Base-by-base conservation (phyloP, 2,113 vertebrate species). In the Poeciliopsis prolifica region DNA sequence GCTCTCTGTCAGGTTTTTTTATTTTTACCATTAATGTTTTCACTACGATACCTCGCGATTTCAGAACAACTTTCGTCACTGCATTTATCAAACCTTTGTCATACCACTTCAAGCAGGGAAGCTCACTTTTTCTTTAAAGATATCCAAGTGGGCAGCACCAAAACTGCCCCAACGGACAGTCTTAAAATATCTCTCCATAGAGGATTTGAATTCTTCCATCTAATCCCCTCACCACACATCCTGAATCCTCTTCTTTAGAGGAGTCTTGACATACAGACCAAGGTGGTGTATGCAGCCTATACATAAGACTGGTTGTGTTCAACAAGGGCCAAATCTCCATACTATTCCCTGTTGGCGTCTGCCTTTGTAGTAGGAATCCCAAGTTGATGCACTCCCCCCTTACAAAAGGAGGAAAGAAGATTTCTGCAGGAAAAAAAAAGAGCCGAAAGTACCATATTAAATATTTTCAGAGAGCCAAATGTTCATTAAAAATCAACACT, bases 401-500 rank as follows among this genome's bases (percentile, higher is more conserved):
- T 67, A 5, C n/a, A 48, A 63, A 37, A 28, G n/a, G 33, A 11
- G 7, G 9, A 37, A 48, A 48, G 44, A 48, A 44, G 35, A 65
- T n/a, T 58, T 58, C 22, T 58, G 51, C 24, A 54, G 15, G 14
- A 10, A 19, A 48, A 48, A 48, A 48, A 48, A 48, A 48, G 14
- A 17, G 17, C 51, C 22, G 2, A n/a, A 58, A 58, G 22, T n/a
- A 58, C 51, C 51, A 58, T 58, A 58, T 58, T 58, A 58, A 58
- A 58, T 58, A 58, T 58, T 58, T 58, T 54, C 19, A 54, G 51
- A 54, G 51, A 58, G 51, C 77, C 79, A 81, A 70, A 74, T 72
- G 77, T 93, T 93, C 92, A 93, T 94, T 93, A 93, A 89, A 58
- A 91, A 84, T 75, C 84, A 61, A 82, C 42, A 85, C 84, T 74